Evolutionary conservation across 2,888 invertebrate genomes (phyloP).

Genomic region (Tenthredo livida): DNA sequence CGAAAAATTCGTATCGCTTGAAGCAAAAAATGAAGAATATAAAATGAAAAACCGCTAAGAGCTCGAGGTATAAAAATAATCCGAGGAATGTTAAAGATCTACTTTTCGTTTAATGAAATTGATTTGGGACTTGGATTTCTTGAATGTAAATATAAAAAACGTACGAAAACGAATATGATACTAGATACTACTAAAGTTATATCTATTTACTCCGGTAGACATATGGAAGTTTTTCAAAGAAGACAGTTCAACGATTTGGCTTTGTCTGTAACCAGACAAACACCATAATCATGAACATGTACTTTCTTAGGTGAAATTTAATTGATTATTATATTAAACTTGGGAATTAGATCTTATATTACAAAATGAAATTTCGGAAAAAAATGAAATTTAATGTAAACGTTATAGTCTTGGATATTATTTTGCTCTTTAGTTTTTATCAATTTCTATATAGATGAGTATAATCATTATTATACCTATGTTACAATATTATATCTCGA

Average conservation of each 20-base stretch:
- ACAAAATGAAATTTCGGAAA: not conserved
- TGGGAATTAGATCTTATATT: not conserved
- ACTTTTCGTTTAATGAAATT: not conserved
- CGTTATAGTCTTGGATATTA: not conserved
- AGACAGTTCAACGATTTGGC: conserved; percentile 28
- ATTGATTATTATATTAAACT: not conserved
- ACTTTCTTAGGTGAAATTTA: conserved; percentile 16
- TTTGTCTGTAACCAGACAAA: conserved; percentile 39
- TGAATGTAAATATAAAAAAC: not conserved
- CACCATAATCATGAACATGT: conserved; percentile 33
- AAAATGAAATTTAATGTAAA: not conserved
- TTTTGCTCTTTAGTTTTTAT: not conserved
- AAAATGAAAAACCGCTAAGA: not conserved
- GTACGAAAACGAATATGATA: not conserved
- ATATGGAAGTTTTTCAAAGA: not conserved
- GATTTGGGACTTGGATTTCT: not conserved
- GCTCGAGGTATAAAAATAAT: not conserved
- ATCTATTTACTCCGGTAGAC: not conserved
- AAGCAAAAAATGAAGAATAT: not conserved
- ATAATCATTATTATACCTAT: not conserved
- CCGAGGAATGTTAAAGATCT: not conserved
- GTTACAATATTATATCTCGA: not conserved
- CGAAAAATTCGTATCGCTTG: not conserved
- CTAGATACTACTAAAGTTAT: too few species aligned
- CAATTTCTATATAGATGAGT: not conserved